Conservation (phyloP, 53 echinoderm and acorn worm genomes). For the Pentamera pediparva region DNA sequence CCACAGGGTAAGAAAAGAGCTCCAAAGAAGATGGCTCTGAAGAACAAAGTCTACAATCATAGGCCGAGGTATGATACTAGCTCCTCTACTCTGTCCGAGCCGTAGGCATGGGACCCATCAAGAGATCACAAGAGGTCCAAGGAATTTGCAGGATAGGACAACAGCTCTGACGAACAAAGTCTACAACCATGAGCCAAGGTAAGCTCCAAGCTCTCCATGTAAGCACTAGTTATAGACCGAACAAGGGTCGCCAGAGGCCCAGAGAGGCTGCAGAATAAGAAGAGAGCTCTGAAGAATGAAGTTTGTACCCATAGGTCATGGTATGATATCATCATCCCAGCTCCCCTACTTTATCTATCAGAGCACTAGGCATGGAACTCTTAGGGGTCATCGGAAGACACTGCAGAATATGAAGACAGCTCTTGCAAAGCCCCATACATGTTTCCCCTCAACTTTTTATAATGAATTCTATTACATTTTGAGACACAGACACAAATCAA, state of each 20-base stretch:
- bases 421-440: no score
- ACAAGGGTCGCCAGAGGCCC: neutral
- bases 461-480: no score
- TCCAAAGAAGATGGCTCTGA: no score
- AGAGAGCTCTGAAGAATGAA: neutral
- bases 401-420: slow-evolving; percentile 85
- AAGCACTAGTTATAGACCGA: neutral
- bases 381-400: neutral
- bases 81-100: no score
- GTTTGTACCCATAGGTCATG: neutral
- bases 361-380: neutral
- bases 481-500: neutral
- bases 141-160: slow-evolving; percentile 83
- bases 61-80: no score
- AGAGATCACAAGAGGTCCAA: no score
- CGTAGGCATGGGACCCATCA: no score
- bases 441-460: no score
- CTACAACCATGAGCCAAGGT: slow-evolving; percentile 21
- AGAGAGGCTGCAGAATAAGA: neutral
- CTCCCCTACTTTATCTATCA: no score
- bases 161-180: slow-evolving; percentile 53
- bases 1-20: no score
- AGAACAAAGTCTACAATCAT: no score
- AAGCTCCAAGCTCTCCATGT: neutral
- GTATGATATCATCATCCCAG: neutral